Percentiles rank a stretch among this genome's conserved stretches.
phyloP scores from a whole-genome alignment of 1,140 invertebrate species.

The Bombyx mandarina region DNA sequence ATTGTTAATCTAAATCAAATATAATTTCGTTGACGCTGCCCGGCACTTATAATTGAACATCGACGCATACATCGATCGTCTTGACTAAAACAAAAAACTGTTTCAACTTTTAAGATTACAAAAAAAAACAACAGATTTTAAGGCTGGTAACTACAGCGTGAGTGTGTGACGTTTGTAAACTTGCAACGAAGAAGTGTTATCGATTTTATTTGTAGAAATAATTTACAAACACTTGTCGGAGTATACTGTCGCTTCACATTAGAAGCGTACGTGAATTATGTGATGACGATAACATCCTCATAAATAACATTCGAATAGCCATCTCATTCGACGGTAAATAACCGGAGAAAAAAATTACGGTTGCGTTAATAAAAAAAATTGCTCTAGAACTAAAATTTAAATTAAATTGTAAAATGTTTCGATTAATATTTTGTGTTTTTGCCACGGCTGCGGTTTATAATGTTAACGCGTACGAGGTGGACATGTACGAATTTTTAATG shows the following conservation, averaged over 20 bases:
- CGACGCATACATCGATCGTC: no score
- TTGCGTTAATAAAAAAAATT: no score
- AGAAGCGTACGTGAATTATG: no score
- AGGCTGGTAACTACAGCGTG: constrained; percentile 22
- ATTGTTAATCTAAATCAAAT: no score
- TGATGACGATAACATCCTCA: no score
- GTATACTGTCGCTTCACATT: no score
- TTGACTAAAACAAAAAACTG: no score
- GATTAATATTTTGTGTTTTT: constrained; percentile 20
- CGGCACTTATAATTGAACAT: no score
- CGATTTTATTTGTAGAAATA: constrained; percentile 24
- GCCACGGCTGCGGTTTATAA: constrained; percentile 16
- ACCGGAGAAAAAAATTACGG: not conserved
- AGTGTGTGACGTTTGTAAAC: constrained; percentile 33
- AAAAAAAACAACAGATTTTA: no score
- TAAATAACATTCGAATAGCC: constrained; percentile 7
- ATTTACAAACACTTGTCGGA: constrained; percentile 42
- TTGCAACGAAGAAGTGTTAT: constrained; percentile 17
- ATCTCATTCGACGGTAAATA: not conserved
- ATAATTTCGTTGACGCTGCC: no score
- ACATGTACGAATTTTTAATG: constrained; percentile 59
- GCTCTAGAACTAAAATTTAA: no score
- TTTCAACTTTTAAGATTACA: no score
- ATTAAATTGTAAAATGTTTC: constrained; percentile 23
- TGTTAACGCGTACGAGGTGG: constrained; percentile 33